These are phyloP conservation scores for Rousettus madagascariensis DNA, from an alignment of 2,797 vertebrate species.

Conservation along the genomic window DNA sequence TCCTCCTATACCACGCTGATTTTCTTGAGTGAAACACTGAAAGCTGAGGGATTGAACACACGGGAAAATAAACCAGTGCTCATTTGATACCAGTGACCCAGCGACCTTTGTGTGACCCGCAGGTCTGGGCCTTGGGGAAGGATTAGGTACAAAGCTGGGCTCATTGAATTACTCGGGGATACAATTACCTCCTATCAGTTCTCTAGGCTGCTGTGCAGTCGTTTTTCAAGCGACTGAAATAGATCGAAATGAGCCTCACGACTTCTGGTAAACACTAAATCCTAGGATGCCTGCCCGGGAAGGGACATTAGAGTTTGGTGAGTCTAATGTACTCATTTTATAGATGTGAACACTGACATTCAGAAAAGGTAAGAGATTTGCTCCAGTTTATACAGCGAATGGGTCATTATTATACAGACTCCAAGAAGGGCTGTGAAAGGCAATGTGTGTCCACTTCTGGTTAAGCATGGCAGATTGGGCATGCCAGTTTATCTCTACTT, in stretches of 20 bases:
- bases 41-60: not conserved
- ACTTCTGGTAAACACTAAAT: not conserved
- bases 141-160: slow-evolving; percentile 1
- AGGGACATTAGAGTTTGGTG: not conserved
- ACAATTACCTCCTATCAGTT: not conserved
- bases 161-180: slow-evolving; percentile 20
- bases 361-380: not conserved
- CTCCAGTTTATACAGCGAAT: not conserved
- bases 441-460: not conserved
- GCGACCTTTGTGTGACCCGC: not conserved
- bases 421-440: not conserved
- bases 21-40: not conserved
- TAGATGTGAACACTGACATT: not conserved
- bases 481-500: not conserved
- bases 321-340: not conserved
- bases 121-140: not conserved
- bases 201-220: not conserved
- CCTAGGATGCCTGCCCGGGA: not conserved
- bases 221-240: not conserved
- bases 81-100: not conserved
- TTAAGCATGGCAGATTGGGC: not conserved
- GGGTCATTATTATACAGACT: not conserved
- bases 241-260: not conserved
- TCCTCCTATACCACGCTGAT: not conserved
- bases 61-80: not conserved